Base-by-base conservation (phyloP, 2,113 vertebrate genomes). In the Eolophus roseicapilla region DNA sequence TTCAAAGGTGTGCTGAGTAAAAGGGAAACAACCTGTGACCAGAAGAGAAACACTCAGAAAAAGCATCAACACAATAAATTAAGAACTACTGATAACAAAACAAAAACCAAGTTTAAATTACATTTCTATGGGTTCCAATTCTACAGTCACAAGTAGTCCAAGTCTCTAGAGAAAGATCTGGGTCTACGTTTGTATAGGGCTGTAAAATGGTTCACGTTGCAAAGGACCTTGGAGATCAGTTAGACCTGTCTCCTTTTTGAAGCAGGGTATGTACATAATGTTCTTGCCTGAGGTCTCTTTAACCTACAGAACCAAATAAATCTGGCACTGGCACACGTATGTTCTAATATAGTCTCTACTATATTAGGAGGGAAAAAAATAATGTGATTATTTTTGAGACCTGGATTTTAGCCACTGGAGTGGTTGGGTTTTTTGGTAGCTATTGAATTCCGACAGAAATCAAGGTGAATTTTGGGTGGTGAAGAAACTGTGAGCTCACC, bases 311-410 rank as follows among this genome's bases (percentile, higher is more conserved):
- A 73, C 6, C 11, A 29, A 44, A 67, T 52, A 37, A 19, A 7
- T 9, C 7, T 10, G 8, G 18, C 12, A 44, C 4, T 65, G 17
- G 24, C 33, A 23, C 25, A 39, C 2, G 0, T 23, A 17, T 29
- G 8, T 73, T 73, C 64, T 67, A 25, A n/a, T 17, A 29, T 13
- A 35, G 23, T 39, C 23, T 59, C 8, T 4, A 39, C 15, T n/a
- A 21, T 57, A n/a, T 57, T 57, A 21, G 31, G 12, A 59, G 33
- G 31, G 33, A 21, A n/a, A 59, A 77, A 44, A 74, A 24, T 15
- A 17, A 46, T 12, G 20, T 13, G 24, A 23, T 67, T 35, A 9
- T 52, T 76, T 67, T 49, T 11, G 10, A 68, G 20, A 35, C 41
- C 24, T 27, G 12, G 24, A 35, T 74, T 79, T 79, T 83, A 63